phyloP scores from a whole-genome alignment of 1,140 invertebrate genomes.

The Eupeodes corollae region DNA sequence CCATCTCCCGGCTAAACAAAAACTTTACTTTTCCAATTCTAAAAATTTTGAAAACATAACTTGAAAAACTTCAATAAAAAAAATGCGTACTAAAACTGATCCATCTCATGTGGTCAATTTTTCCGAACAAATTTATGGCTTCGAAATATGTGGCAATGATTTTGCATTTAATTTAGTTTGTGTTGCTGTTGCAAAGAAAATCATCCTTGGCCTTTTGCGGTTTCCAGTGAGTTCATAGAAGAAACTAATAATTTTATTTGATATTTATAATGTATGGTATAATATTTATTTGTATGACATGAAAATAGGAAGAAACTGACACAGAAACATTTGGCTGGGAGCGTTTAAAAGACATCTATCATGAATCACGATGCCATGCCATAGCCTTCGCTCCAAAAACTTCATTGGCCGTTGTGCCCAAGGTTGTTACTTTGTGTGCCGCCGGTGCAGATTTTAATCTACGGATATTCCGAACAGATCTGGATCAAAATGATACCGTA shows the following conservation, averaged over 20 bases:
- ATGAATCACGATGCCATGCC: constrained; percentile 41
- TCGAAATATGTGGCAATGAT: constrained; percentile 25
- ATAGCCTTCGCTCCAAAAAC: constrained; percentile 52
- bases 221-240: constrained; percentile 20
- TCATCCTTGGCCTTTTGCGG: constrained; percentile 20
- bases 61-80: too few relatives aligned
- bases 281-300: background rate
- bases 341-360: constrained; percentile 37
- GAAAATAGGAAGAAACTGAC: constrained; percentile 22
- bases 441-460: constrained; percentile 47
- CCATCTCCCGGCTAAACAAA: too few relatives aligned
- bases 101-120: too few relatives aligned
- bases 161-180: constrained; percentile 29
- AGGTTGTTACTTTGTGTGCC: constrained; percentile 44
- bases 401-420: constrained; percentile 46
- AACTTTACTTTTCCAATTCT: too few relatives aligned
- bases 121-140: constrained; percentile 16
- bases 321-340: constrained; percentile 23
- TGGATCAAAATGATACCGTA: constrained; percentile 38
- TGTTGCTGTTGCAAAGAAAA: constrained; percentile 14
- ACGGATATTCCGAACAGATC: constrained; percentile 44
- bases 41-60: too few relatives aligned
- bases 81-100: too few relatives aligned
- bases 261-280: too few relatives aligned
- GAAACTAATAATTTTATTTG: background rate